Evolutionary conservation across 2,888 invertebrate genomes (phyloP), one percentile per base, ranked within the genome.

Genomic region (Thelaira solivaga): DNA sequence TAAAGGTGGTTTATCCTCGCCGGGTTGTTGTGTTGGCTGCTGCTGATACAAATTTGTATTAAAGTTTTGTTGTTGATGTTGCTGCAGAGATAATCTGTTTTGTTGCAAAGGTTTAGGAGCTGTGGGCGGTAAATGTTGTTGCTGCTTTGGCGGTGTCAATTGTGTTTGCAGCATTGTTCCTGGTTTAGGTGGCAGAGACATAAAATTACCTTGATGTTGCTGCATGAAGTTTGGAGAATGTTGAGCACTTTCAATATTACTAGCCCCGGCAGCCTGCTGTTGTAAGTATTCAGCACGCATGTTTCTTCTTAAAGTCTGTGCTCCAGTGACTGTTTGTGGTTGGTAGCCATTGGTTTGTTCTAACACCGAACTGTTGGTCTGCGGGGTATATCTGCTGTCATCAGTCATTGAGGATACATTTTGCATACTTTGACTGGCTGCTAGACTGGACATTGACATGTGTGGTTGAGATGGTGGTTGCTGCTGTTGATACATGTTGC

Each of bases 1-100:
- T 13, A 93, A 90, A 0, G 94, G 94, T 0, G 94, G 94, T 47
- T 88, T 86, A 61, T 86, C 86, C 20, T 88, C 86, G 1, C 51
- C 47, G 2, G 49, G 65, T 36, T 76, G 80, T 59, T 81, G 51
- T 73, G 80, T 45, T 83, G 51, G 6, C n/a, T 59, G 59, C 45
- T 61, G 74, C 83, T 84, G 45, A 82, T 84, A 64, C 47, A 57
- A 22, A 24, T 64, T 57, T n/a, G 72, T 20, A 83, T 85, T 26
- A 81, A 61, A 61, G 4, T 11, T 16, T 82, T 47, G 75, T 68
- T 47, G 80, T 76, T 59, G 74, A 22, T 62, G 73, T 36, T 65
- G 68, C n/a, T 69, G 71, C 7, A 71, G 36, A 0, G 72, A 64
- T 13, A 72, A 24, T 47, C 72, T 36, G 11, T 72, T 72, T 72